A percentile compares a stretch with the other conserved stretches of the same genome.
Evolutionary conservation across 1,140 invertebrate genomes (phyloP).

Genomic region (Drosophila murphyi): DNA sequence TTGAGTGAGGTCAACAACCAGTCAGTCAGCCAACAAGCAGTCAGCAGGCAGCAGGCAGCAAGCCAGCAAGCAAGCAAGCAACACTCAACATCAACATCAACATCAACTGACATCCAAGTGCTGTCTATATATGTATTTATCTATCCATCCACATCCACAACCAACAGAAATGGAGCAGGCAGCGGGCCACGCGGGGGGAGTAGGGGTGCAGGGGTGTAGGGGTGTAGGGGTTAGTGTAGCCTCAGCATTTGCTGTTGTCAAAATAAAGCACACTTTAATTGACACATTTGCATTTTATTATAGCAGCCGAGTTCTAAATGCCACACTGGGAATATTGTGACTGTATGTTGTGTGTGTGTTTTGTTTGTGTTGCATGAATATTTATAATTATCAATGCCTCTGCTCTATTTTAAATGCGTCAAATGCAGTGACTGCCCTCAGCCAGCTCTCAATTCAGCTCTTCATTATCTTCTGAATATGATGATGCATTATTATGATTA

Average conservation of each 20-base stretch:
- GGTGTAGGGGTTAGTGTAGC: neutral
- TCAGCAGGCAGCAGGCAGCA: conserved; percentile 4
- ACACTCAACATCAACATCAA: conserved; percentile 53
- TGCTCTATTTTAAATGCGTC: conserved; percentile 11
- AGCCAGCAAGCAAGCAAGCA: conserved; percentile 45
- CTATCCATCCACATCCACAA: conserved; percentile 33
- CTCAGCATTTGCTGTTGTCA: conserved; percentile 64
- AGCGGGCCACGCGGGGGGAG: neutral
- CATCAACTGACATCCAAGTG: conserved; percentile 55
- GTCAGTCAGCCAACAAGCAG: conserved; percentile 13
- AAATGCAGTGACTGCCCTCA: neutral
- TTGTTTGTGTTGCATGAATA: conserved; percentile 54
- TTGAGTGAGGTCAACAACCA: conserved; percentile 78
- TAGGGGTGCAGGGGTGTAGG: neutral
- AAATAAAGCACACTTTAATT: conserved; percentile 83
- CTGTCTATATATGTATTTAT: conserved; percentile 53
- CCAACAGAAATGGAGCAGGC: conserved; percentile 16
- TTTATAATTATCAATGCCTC: conserved; percentile 61
- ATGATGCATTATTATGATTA: conserved; percentile 6
- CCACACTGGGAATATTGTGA: conserved; percentile 47
- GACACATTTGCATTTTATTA: conserved; percentile 81
- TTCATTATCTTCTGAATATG: conserved; percentile 3
- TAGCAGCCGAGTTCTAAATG: conserved; percentile 36
- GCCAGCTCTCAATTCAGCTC: neutral
- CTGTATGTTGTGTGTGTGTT: conserved; percentile 1